These are phyloP conservation scores for Agelaius tricolor DNA, from an alignment of 2,113 vertebrate genomes.

Conservation along the genomic window DNA sequence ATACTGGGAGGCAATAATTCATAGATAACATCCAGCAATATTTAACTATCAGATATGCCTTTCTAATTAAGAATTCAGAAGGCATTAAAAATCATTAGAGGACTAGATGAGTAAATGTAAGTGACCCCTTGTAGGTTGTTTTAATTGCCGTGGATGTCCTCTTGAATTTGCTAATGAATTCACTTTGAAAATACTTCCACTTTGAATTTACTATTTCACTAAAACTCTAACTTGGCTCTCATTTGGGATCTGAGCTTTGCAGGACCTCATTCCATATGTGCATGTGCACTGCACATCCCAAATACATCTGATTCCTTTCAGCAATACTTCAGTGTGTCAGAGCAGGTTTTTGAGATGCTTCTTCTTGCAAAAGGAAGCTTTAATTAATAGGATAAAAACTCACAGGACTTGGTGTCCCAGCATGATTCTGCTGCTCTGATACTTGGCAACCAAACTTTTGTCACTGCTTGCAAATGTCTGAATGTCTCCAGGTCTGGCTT, in stretches of 20 bases:
- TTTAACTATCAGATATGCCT: not conserved
- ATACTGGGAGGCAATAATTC: not conserved
- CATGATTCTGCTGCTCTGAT: not conserved
- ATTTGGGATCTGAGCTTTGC: not conserved
- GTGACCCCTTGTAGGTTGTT: not conserved
- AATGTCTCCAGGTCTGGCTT: not conserved
- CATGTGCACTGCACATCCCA: not conserved
- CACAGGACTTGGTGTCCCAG: not conserved
- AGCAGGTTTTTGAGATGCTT: not conserved
- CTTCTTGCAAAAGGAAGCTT: not conserved
- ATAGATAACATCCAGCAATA: not conserved
- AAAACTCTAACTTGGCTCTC: not conserved
- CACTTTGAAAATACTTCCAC: not conserved
- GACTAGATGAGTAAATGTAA: not conserved
- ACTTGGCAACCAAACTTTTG: not conserved
- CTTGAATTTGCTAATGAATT: not conserved
- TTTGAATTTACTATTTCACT: not conserved
- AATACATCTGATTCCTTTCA: not conserved
- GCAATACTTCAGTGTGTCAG: not conserved
- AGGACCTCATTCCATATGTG: rapidly evolving
- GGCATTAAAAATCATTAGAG: not conserved
- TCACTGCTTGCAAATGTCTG: not conserved
- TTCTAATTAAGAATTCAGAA: constrained; percentile 33
- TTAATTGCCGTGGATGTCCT: not conserved
- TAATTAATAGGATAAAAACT: not conserved